These are phyloP conservation scores for Hassar affinis DNA, from an alignment of 2,113 vertebrate species.

Conservation along the genomic window DNA sequence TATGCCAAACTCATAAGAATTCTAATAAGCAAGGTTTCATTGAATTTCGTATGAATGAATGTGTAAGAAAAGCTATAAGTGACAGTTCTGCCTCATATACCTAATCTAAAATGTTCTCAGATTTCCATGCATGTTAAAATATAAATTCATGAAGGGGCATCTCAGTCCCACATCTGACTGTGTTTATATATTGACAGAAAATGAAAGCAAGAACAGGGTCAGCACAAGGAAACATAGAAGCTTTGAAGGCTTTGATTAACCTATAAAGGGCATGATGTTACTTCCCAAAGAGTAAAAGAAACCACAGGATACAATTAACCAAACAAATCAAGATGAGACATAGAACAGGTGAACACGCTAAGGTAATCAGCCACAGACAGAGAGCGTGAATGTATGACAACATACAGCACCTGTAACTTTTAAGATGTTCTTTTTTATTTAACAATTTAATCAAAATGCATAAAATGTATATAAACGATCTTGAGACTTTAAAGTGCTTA, in stretches of 20 bases:
- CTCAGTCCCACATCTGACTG: not conserved
- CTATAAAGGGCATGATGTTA: not conserved
- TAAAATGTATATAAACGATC: not conserved
- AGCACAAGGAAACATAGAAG: not conserved
- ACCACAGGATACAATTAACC: too few species aligned
- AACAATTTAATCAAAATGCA: not conserved
- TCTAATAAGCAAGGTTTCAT: not conserved
- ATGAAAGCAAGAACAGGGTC: not conserved
- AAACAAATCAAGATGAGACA: not conserved
- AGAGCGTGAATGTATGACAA: not conserved
- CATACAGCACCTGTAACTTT: not conserved
- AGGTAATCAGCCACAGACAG: not conserved
- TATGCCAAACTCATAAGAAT: constrained; percentile 5
- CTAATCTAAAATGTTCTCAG: not conserved
- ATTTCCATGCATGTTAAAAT: not conserved
- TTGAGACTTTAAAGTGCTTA: not conserved
- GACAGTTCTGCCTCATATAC: not conserved
- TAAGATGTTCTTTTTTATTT: not conserved
- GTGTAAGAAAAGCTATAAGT: not conserved
- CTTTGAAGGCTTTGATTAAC: not conserved
- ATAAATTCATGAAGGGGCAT: not conserved
- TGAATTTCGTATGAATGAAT: not conserved
- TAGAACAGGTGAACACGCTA: not conserved
- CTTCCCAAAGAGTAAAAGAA: not conserved
- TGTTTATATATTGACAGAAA: not conserved